Evolutionary conservation across 2,113 vertebrate genomes (phyloP).

Genomic region (Sula dactylatra): DNA sequence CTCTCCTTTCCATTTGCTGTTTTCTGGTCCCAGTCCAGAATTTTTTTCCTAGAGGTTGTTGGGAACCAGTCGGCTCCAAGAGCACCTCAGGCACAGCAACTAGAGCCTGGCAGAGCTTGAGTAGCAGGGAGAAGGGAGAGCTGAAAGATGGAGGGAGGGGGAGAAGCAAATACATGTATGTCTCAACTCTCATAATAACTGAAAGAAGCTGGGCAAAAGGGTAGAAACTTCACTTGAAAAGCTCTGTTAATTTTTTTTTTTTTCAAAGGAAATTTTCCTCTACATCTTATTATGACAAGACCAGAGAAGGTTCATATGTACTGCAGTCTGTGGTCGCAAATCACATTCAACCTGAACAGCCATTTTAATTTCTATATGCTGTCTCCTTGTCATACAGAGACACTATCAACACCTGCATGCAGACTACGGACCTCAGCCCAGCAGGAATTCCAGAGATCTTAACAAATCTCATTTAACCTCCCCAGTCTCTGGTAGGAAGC

Average conservation of each 20-base stretch:
- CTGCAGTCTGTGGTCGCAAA: not conserved
- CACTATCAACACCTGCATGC: conserved; percentile 15
- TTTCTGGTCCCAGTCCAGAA: not conserved
- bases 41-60: not conserved
- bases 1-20: not conserved
- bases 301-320: not conserved
- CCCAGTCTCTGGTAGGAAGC: not conserved
- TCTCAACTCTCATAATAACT: not conserved
- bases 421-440: not conserved
- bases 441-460: not conserved
- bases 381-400: not conserved
- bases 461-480: conserved; percentile 41
- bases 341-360: not conserved
- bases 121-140: not conserved
- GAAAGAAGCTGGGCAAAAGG: not conserved
- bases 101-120: not conserved
- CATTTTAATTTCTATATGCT: not conserved
- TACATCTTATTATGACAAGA: not conserved
- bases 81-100: not conserved
- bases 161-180: not conserved
- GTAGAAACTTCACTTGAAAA: not conserved
- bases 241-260: not conserved
- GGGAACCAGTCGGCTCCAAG: not conserved
- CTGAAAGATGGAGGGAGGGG: not conserved
- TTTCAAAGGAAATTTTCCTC: not conserved